Percentiles rank a stretch among this genome's conserved stretches.
Evolutionary conservation across 2,797 vertebrate species (phyloP).

Genomic region (Hybognathus amarus): DNA sequence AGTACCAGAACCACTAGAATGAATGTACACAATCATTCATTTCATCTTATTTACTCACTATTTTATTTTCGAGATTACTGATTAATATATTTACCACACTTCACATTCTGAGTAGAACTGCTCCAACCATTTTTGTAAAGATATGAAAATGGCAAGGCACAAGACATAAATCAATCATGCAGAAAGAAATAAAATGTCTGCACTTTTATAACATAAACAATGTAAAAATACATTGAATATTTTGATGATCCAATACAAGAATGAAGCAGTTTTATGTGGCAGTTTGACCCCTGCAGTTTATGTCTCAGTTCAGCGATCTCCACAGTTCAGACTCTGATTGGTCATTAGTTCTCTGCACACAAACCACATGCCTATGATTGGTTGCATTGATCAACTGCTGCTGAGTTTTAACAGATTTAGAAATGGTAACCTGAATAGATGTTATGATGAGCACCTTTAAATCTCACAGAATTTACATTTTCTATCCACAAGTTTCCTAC

Average conservation of each 20-base stretch:
- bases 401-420: neutral
- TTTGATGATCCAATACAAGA: neutral
- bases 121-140: neutral
- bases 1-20: neutral
- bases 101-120: neutral
- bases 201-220: neutral
- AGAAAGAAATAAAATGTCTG: neutral
- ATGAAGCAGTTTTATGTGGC: neutral
- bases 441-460: neutral
- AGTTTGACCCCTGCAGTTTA: neutral
- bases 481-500: no score
- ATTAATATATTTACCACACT: no score
- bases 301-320: neutral
- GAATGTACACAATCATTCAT: neutral
- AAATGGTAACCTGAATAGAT: neutral
- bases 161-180: no score
- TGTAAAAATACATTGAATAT: neutral
- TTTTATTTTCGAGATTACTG: no score
- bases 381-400: neutral
- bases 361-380: neutral
- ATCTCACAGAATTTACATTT: neutral
- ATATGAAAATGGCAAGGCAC: no score
- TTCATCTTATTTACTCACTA: neutral
- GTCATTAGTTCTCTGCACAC: neutral
- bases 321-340: neutral